Conservation (phyloP, 2,797 vertebrate species). For the Babyrousa celebensis region DNA sequence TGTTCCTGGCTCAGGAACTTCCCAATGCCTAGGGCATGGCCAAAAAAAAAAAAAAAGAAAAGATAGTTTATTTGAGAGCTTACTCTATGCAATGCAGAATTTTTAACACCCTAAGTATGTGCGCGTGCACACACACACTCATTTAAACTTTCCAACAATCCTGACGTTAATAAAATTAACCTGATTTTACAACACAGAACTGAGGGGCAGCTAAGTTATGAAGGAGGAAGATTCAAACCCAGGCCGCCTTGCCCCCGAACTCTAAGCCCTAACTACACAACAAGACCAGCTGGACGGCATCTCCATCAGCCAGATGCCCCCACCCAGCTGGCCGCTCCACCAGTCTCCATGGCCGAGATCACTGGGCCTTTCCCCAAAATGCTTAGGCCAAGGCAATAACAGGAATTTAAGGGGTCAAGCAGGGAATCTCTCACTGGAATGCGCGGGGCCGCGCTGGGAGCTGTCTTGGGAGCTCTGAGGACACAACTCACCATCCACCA, state of each 20-base stretch:
- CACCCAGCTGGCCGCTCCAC: not conserved
- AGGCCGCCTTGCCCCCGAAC: not conserved
- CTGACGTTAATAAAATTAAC: not conserved
- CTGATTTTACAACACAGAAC: not conserved
- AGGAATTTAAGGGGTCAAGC: not conserved
- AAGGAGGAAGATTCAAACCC: not conserved
- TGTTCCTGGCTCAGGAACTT: no score
- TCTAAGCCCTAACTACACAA: not conserved
- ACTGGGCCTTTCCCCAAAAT: not conserved
- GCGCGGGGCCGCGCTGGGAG: fast-evolving
- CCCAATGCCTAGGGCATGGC: no score
- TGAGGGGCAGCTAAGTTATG: not conserved
- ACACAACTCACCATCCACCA: constrained; percentile 91
- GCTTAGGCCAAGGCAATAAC: not conserved
- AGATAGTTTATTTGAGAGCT: not conserved
- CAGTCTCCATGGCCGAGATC: not conserved
- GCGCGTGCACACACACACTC: not conserved
- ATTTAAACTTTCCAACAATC: not conserved
- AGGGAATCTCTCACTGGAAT: not conserved
- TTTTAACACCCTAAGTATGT: not conserved
- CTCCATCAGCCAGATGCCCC: not conserved
- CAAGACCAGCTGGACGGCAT: not conserved
- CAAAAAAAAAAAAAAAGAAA: no score
- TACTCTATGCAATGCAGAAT: not conserved
- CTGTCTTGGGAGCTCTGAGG: fast-evolving